Percentiles rank a stretch among this genome's conserved stretches.
These are phyloP conservation scores for Hybos culiciformis DNA, from an alignment of 2,888 invertebrate genomes.

Conservation along the genomic window DNA sequence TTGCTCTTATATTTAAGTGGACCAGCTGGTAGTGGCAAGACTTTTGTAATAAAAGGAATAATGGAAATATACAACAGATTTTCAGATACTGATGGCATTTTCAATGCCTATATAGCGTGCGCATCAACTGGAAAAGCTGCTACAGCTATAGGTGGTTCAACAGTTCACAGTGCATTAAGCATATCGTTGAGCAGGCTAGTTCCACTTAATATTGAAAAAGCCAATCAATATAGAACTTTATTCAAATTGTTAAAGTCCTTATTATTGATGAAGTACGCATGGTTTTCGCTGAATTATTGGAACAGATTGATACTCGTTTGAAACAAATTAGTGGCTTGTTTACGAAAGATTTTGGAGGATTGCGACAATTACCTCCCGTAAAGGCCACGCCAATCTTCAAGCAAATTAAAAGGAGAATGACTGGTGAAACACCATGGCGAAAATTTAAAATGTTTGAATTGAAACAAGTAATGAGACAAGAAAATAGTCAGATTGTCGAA, in stretches of 20 bases:
- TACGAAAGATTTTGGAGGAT: slow-evolving; percentile 22
- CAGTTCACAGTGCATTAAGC: slow-evolving; percentile 26
- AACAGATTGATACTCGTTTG: slow-evolving; percentile 21
- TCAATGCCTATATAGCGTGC: slow-evolving; percentile 29
- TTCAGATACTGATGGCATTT: slow-evolving; percentile 23
- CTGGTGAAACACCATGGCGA: slow-evolving; percentile 20
- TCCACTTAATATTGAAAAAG: slow-evolving; percentile 17
- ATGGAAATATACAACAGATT: slow-evolving; percentile 33
- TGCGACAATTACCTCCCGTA: slow-evolving; percentile 27
- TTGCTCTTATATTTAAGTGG: no score
- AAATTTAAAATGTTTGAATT: slow-evolving; percentile 21
- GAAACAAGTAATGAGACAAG: slow-evolving; percentile 23
- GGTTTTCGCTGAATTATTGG: slow-evolving; percentile 22
- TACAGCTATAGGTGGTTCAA: slow-evolving; percentile 27
- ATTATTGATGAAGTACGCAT: slow-evolving; percentile 29
- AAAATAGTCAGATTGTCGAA: slow-evolving; percentile 19
- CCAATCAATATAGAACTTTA: slow-evolving; percentile 13
- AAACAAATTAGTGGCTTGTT: slow-evolving; percentile 25
- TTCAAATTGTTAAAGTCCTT: slow-evolving; percentile 18
- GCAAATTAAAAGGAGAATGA: slow-evolving; percentile 15
- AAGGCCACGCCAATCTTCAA: slow-evolving; percentile 22
- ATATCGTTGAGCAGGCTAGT: slow-evolving; percentile 17
- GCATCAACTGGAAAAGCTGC: no score
- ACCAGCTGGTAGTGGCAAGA: no score
- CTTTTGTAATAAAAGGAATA: no score